Percentiles rank a stretch among this genome's conserved stretches.
phyloP scores from a whole-genome alignment of 2,113 vertebrate genomes.

The Neomonachus schauinslandi region DNA sequence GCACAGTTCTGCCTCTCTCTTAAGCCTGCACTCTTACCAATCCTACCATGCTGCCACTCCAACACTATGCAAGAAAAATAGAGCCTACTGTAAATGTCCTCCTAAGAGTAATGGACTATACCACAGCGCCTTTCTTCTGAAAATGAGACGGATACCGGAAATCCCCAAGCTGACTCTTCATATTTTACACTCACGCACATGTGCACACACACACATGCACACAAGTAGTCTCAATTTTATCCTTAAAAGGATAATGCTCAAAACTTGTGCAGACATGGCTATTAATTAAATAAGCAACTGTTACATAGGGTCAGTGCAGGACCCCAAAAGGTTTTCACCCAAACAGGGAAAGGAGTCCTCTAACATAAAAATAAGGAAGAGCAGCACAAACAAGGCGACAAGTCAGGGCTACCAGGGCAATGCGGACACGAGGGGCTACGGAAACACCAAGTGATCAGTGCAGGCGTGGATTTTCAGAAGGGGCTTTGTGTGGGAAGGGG shows the following conservation, averaged over 20 bases:
- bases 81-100: neutral
- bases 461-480: neutral
- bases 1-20: neutral
- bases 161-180: neutral
- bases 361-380: neutral
- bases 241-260: neutral
- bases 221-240: neutral
- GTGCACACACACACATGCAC: neutral
- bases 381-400: neutral
- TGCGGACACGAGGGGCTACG: neutral
- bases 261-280: neutral
- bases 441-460: neutral
- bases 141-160: neutral
- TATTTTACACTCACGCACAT: neutral
- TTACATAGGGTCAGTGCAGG: neutral
- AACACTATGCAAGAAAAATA: neutral
- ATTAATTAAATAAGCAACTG: neutral
- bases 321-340: neutral
- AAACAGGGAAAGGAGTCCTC: neutral
- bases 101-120: neutral
- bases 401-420: no score
- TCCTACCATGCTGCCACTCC: neutral
- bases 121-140: neutral
- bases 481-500: neutral
- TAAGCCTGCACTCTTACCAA: neutral